Percentiles rank a stretch among this genome's conserved stretches.
These are phyloP conservation scores for Archips crataeganus DNA, from an alignment of 2,888 invertebrate species.

Conservation along the genomic window DNA sequence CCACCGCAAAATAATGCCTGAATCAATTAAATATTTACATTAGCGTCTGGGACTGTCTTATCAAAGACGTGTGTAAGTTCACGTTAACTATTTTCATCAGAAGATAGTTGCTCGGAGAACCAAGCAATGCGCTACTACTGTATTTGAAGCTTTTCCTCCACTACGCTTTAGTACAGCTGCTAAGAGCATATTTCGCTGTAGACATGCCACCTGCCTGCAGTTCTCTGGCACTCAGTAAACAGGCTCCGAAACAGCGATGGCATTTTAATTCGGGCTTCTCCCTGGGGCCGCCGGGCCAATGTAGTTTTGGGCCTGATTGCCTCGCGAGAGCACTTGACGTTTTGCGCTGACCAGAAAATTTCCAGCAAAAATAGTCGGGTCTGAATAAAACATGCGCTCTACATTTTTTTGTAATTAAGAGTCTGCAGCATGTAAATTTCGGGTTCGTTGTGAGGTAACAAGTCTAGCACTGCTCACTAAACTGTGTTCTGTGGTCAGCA, in stretches of 20 bases:
- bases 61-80: no score
- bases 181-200: not conserved
- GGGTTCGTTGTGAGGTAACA: conserved; percentile 10
- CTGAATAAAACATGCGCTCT: conserved; percentile 20
- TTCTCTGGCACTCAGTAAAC: not conserved
- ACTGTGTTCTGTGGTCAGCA: not conserved
- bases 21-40: no score
- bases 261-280: not conserved
- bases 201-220: not conserved
- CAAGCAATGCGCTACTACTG: no score
- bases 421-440: not conserved
- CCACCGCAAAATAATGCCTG: no score
- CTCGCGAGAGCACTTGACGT: conserved; percentile 1
- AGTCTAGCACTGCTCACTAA: not conserved
- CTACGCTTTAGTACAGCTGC: not conserved
- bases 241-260: not conserved
- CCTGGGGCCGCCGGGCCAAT: not conserved
- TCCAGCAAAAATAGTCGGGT: conserved; percentile 23
- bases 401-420: conserved; percentile 29
- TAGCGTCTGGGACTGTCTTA: no score
- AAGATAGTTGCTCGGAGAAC: no score
- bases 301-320: conserved; percentile 14
- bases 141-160: no score
- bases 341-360: conserved; percentile 2
- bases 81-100: no score